Percentiles rank a stretch among this genome's conserved stretches.
Evolutionary conservation across 1,140 invertebrate genomes (phyloP).

Genomic region (Saccostrea cuccullata): DNA sequence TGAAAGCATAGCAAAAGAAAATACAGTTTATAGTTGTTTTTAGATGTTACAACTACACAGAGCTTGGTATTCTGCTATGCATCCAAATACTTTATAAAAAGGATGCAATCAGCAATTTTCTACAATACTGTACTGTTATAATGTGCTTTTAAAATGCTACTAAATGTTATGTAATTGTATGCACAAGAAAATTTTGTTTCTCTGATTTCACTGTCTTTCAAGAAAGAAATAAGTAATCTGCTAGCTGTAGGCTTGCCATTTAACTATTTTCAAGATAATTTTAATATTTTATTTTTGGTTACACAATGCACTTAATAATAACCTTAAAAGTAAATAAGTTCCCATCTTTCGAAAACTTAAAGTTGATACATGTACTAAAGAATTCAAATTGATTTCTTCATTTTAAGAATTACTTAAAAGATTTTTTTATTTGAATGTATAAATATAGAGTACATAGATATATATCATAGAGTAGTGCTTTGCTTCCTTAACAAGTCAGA

Average conservation of each 20-base stretch:
- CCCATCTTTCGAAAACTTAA: too few relatives aligned
- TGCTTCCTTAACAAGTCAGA: background rate
- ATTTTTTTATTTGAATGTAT: background rate
- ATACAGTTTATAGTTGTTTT: background rate
- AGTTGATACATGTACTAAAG: background rate
- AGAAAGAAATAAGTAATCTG: background rate
- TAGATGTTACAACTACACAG: background rate
- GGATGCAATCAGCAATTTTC: background rate
- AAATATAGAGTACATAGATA: background rate
- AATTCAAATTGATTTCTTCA: background rate
- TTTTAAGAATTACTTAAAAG: background rate
- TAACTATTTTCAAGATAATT: background rate
- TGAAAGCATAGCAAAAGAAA: background rate
- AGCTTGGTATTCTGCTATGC: background rate
- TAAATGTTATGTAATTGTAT: conserved; percentile 7
- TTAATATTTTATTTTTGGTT: background rate
- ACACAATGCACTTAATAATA: background rate
- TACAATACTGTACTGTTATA: background rate
- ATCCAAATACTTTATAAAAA: background rate
- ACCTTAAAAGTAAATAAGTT: too few relatives aligned
- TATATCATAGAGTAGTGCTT: conserved; percentile 8
- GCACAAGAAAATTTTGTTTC: background rate
- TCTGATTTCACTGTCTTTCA: background rate
- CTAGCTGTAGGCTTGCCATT: background rate
- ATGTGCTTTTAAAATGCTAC: background rate